Evolutionary conservation across 2,113 vertebrate species (phyloP).

Genomic region (Vulpes vulpes): DNA sequence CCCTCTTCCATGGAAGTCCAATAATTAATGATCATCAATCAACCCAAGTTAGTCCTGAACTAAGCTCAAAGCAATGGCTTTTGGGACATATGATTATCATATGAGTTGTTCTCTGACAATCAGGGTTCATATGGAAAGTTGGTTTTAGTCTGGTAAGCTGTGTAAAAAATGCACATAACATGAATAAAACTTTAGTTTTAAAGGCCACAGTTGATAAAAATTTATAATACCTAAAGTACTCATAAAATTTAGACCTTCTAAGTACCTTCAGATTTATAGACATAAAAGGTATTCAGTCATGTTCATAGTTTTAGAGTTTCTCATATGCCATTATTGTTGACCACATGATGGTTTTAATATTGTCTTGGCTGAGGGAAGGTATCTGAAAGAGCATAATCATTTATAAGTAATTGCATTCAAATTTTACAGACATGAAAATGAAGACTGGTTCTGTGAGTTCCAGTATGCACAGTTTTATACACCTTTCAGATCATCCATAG

Average conservation of each 20-base stretch:
- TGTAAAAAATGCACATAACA: constrained; percentile 70
- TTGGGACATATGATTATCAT: not conserved
- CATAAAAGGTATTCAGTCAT: constrained; percentile 66
- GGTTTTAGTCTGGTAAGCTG: not conserved
- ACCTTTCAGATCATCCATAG: constrained; percentile 50
- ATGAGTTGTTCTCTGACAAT: not conserved
- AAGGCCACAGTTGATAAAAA: constrained; percentile 83
- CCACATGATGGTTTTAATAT: constrained; percentile 65
- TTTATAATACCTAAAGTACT: constrained; percentile 78
- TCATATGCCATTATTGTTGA: constrained; percentile 34
- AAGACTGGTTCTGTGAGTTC: constrained; percentile 16
- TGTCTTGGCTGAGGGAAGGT: constrained; percentile 53
- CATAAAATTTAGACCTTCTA: constrained; percentile 81
- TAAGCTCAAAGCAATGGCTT: not conserved
- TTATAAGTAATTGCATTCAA: constrained; percentile 66
- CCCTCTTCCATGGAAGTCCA: not conserved
- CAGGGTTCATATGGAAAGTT: not conserved
- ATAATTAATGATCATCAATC: not conserved
- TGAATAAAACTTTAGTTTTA: constrained; percentile 80
- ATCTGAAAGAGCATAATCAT: constrained; percentile 44
- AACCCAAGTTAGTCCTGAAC: not conserved
- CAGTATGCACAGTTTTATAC: constrained; percentile 48
- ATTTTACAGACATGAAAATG: constrained; percentile 31
- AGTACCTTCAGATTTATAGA: constrained; percentile 81
- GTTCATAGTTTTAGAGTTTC: constrained; percentile 64